Evolutionary conservation across 2,797 vertebrate species (phyloP).

Genomic region (Podarcis lilfordi): DNA sequence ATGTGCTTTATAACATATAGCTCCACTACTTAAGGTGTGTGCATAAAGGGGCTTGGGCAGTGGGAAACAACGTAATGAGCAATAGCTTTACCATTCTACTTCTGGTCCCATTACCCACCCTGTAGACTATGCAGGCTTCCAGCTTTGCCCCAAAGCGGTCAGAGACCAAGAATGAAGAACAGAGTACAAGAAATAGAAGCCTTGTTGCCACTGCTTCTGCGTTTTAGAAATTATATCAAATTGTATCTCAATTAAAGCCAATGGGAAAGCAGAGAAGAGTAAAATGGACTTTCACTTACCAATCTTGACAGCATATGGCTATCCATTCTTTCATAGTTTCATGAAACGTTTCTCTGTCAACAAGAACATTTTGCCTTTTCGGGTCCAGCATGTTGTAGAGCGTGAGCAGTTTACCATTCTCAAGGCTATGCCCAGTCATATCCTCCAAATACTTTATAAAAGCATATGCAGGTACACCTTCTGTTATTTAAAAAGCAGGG

Average conservation of each 20-base stretch:
- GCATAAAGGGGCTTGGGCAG: neutral
- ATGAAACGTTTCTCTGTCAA: conserved; percentile 19
- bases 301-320: neutral
- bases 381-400: conserved; percentile 28
- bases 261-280: neutral
- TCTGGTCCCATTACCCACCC: neutral
- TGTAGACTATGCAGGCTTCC: neutral
- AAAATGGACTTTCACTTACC: neutral
- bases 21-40: neutral
- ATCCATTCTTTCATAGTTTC: neutral
- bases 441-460: conserved; percentile 39
- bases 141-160: neutral
- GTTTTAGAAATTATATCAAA: neutral
- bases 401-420: conserved; percentile 8
- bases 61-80: neutral
- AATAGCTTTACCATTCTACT: neutral
- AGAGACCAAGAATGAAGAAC: neutral
- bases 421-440: neutral
- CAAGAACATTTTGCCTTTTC: neutral
- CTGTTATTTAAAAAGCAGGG: neutral
- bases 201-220: neutral
- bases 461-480: conserved; percentile 20
- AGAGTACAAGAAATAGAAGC: neutral
- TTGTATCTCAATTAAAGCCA: neutral
- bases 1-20: neutral